Conservation (phyloP, 2,113 vertebrate species). For the Trogon melanurus region DNA sequence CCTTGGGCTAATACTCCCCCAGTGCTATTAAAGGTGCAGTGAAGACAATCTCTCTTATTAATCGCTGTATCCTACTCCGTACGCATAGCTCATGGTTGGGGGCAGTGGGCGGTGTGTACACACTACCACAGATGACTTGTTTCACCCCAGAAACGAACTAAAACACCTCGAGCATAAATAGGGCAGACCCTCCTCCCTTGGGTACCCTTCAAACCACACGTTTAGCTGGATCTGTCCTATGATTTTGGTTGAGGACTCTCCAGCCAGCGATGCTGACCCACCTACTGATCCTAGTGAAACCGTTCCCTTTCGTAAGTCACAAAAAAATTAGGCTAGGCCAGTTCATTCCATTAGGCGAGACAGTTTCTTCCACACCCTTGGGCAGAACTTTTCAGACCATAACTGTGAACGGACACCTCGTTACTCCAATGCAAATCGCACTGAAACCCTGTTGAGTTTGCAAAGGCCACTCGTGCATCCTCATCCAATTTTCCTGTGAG, state of each 20-base stretch:
- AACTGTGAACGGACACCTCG: background rate
- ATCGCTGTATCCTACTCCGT: background rate
- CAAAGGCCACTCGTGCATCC: background rate
- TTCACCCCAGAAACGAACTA: background rate
- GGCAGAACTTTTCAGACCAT: background rate
- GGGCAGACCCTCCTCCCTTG: background rate
- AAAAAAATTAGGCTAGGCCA: background rate
- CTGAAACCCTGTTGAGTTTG: background rate
- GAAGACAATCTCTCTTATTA: background rate
- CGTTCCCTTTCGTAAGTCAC: background rate
- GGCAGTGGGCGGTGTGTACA: background rate
- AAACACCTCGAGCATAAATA: background rate
- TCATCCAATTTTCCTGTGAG: background rate
- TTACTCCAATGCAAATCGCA: background rate
- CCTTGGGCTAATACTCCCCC: background rate
- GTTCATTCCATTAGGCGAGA: background rate
- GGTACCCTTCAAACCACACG: background rate
- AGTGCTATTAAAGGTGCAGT: background rate
- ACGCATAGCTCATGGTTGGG: background rate
- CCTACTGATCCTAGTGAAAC: background rate
- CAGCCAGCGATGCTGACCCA: background rate
- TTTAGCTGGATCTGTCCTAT: background rate
- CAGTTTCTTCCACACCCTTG: background rate
- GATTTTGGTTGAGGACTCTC: background rate
- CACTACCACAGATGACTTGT: background rate